Percentiles rank a stretch among this genome's conserved stretches.
These are phyloP conservation scores for Aphis gossypii DNA, from an alignment of 1,140 invertebrate genomes.

Conservation along the genomic window DNA sequence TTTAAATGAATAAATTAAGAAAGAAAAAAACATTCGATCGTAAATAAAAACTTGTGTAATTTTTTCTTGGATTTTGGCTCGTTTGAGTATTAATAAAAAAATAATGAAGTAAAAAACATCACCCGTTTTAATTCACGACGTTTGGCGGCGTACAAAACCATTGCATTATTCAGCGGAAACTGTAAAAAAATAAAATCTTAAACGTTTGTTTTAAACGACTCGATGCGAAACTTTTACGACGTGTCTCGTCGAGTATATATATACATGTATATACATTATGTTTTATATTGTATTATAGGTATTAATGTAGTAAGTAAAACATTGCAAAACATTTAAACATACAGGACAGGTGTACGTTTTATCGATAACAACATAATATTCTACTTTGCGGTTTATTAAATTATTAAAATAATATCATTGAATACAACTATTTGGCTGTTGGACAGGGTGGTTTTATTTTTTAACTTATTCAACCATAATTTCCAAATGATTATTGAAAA, in stretches of 20 bases:
- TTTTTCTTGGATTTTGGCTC: conserved; percentile 10
- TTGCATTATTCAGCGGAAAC: background rate
- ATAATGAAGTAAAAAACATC: background rate
- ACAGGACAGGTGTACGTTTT: background rate
- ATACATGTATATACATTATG: background rate
- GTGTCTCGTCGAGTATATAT: background rate
- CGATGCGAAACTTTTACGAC: background rate
- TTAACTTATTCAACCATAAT: background rate
- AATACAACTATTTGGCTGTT: background rate
- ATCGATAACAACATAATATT: background rate
- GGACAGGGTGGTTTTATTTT: background rate
- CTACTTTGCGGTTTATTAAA: background rate
- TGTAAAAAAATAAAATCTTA: conserved; percentile 11
- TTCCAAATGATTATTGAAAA: background rate
- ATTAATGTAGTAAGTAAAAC: background rate
- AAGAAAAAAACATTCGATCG: conserved; percentile 25
- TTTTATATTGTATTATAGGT: background rate
- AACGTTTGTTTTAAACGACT: conserved; percentile 16
- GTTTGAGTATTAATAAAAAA: background rate
- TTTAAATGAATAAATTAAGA: conserved; percentile 43
- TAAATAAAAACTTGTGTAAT: conserved; percentile 32
- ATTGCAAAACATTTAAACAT: background rate
- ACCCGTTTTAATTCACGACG: background rate
- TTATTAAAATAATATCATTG: background rate
- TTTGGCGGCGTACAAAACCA: background rate